Conservation (phyloP, 2,113 vertebrate genomes). For the Seriola quinqueradiata region DNA sequence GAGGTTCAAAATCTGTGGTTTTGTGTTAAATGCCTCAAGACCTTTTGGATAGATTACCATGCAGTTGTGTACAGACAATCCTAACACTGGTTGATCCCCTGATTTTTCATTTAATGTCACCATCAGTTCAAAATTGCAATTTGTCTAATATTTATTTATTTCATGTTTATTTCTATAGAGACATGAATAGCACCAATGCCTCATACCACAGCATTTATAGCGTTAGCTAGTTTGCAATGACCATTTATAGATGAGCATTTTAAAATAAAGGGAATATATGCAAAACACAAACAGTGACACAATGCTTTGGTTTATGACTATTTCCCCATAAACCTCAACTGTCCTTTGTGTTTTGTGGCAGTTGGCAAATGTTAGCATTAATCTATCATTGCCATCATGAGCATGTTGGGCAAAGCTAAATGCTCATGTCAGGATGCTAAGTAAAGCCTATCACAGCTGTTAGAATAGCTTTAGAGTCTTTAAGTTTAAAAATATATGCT, state of each 20-base stretch:
- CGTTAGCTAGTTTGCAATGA: not conserved
- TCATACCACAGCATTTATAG: not conserved
- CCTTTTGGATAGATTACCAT: not conserved
- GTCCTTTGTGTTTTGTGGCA: not conserved
- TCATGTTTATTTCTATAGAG: not conserved
- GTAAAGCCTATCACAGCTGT: not conserved
- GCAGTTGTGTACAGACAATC: not conserved
- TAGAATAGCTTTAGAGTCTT: too few relatives aligned
- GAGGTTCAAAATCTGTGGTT: not conserved
- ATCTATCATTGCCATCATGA: not conserved
- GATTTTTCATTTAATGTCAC: not conserved
- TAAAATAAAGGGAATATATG: not conserved
- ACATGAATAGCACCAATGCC: not conserved
- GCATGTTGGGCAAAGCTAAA: too few relatives aligned
- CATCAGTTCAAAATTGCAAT: not conserved
- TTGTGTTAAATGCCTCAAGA: not conserved
- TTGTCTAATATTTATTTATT: not conserved
- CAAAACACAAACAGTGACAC: too few relatives aligned
- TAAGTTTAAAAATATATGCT: not conserved
- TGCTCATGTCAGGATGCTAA: not conserved
- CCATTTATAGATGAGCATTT: not conserved
- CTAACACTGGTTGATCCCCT: not conserved
- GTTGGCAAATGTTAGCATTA: not conserved
- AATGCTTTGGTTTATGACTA: too few relatives aligned
- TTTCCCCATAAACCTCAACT: too few relatives aligned